Base-by-base conservation (phyloP, 2,797 vertebrate species). In the Sandelia bainsii region DNA sequence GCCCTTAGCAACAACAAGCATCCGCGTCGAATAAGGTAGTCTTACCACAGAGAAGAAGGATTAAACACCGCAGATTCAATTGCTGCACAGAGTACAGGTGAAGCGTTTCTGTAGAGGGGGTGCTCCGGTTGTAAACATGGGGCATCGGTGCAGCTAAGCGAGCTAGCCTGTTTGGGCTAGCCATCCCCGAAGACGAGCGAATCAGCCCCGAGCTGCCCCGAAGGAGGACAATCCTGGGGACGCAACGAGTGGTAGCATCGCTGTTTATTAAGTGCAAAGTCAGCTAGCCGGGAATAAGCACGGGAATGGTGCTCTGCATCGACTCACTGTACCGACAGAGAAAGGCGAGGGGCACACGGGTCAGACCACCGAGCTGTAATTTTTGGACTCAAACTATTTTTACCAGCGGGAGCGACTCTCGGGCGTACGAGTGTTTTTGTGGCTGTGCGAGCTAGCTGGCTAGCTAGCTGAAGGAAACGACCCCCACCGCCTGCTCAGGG, bases 1-100 rank as follows among this genome's bases (percentile, higher is more conserved):
- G 92, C 93, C 92, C 94, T 91, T 94, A 94, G 94, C 93, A 94
- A 95, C 93, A 89, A 90, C 88, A 80, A 80, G 76, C 87, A 83
- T 86, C 75, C 66, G 77, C 83, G 74, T 57, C 78, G 82, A 86
- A 86, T 82, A 86, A 90, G 79, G 87, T 37, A 77, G 77, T 75
- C 66, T 23, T 11, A 12, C 72, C 23, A 14, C 74, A 20, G 68
- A 61, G 78, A 72, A 81, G 80, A 79, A 69, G 87, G 87, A 88
- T 88, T 84, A 77, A 85, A 86, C 83, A 37, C 62, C 3, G 66
- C 73, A 45, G 53, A 77, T 42, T 75, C 6, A 46, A 4, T 46
- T 76, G 61, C 60, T 45, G 64, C 70, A 29, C 82, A 25, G 71
- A 53, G 63, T 69, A 32, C 69, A 84, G 54, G 67, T 44, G 61